phyloP scores from a whole-genome alignment of 2,797 vertebrate genomes.

The Crocidura indochinensis region DNA sequence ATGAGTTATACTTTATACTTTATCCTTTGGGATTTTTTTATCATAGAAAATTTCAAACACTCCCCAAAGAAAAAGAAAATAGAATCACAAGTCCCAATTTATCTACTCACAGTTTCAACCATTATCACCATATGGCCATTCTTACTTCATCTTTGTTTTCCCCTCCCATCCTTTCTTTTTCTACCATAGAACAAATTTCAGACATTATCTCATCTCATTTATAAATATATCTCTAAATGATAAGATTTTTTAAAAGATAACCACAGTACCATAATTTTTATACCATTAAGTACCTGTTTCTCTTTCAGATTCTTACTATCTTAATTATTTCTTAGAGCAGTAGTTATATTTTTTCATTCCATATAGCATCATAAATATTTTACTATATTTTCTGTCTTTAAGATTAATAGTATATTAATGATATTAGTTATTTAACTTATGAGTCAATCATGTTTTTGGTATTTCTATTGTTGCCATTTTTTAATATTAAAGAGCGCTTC shows the following conservation, averaged over 20 bases:
- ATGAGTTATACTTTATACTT: conserved; percentile 21
- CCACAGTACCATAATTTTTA: neutral
- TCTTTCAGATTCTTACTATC: neutral
- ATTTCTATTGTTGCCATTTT: conserved; percentile 52
- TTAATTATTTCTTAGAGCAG: conserved; percentile 24
- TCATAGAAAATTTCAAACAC: conserved; percentile 39
- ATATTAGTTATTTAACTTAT: conserved; percentile 2
- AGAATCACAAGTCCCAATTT: neutral
- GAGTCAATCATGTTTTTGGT: conserved; percentile 19
- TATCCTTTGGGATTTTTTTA: conserved; percentile 7
- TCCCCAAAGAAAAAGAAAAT: conserved; percentile 20
- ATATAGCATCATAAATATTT: neutral
- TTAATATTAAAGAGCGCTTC: conserved; percentile 38
- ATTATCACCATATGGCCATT: neutral
- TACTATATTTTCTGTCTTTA: conserved; percentile 1
- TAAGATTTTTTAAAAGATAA: conserved; percentile 41
- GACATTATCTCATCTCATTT: neutral
- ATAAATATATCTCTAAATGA: neutral
- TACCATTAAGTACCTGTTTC: conserved; percentile 20
- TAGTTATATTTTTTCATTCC: conserved; percentile 45
- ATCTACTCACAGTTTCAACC: neutral
- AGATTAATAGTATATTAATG: neutral
- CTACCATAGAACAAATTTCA: conserved; percentile 7
- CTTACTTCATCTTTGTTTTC: neutral
- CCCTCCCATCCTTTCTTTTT: neutral